phyloP scores from a whole-genome alignment of 2,888 invertebrate genomes.

The Entomobrya proxima region DNA sequence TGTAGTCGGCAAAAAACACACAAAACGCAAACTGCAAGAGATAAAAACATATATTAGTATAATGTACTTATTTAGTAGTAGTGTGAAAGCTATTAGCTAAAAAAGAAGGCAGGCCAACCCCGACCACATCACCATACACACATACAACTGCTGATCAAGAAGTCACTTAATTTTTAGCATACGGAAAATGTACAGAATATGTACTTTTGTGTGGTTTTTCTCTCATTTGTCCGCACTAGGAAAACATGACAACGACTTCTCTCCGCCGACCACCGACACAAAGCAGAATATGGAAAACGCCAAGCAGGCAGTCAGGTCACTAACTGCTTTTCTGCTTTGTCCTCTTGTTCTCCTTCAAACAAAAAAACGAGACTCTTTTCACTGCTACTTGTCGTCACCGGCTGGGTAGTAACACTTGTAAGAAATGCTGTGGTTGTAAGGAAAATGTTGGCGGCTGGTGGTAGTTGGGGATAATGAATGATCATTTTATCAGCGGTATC shows the following conservation, averaged over 20 bases:
- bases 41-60: constrained; percentile 3
- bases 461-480: not conserved
- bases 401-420: not conserved
- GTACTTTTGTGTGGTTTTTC: not conserved
- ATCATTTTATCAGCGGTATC: too few species aligned
- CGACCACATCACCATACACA: not conserved
- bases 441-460: not conserved
- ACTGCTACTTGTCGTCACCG: not conserved
- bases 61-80: constrained; percentile 8
- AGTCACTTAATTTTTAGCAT: not conserved
- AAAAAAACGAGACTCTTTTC: not conserved
- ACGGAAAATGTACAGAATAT: too few species aligned
- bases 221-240: not conserved
- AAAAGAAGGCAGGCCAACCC: not conserved
- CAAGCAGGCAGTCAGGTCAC: constrained; percentile 50
- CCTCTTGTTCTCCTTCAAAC: constrained; percentile 65
- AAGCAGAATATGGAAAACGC: not conserved
- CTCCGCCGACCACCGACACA: not conserved
- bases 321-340: constrained; percentile 63
- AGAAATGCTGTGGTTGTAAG: not conserved
- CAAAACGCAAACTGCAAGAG: too few species aligned
- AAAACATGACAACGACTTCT: not conserved
- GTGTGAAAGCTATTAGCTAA: constrained; percentile 46
- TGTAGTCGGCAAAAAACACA: too few species aligned
- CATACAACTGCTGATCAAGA: not conserved